phyloP scores from a whole-genome alignment of 2,113 vertebrate species.

The Cercocebus atys region DNA sequence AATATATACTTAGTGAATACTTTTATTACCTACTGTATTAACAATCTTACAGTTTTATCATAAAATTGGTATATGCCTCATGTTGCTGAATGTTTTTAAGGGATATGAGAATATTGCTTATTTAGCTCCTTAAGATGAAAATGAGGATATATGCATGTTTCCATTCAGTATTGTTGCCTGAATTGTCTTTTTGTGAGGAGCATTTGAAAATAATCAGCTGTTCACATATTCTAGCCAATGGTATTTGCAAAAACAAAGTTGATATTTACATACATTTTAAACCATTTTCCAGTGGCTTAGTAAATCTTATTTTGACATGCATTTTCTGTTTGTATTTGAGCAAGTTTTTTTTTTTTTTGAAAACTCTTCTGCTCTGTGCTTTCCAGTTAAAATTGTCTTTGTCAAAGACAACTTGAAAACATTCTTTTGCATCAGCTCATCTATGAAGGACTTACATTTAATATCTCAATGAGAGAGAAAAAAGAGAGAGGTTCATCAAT shows the following conservation, averaged over 20 bases:
- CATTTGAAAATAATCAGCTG: not conserved
- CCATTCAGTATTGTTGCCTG: not conserved
- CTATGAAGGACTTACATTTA: slow-evolving; percentile 15
- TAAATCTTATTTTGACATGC: not conserved
- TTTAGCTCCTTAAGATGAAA: not conserved
- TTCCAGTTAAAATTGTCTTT: slow-evolving; percentile 14
- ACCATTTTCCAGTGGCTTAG: slow-evolving; percentile 17
- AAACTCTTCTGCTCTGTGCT: not conserved
- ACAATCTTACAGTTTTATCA: not conserved
- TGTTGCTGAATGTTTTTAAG: not conserved
- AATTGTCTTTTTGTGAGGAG: not conserved
- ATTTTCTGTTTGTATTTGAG: slow-evolving; percentile 18
- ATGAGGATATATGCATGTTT: not conserved
- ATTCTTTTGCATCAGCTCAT: not conserved
- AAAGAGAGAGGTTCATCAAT: not conserved
- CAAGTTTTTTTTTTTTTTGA: not conserved
- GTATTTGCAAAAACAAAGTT: not conserved
- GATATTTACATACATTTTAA: not conserved
- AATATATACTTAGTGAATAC: not conserved
- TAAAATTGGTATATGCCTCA: not conserved
- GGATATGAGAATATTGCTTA: not conserved
- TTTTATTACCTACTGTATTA: not conserved
- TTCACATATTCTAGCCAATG: not conserved
- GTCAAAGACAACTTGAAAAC: not conserved
- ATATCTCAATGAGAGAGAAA: not conserved